Evolutionary conservation across 2,113 vertebrate species (phyloP), one percentile per base, ranked within the genome.

Genomic region (Gobiocypris rarus): DNA sequence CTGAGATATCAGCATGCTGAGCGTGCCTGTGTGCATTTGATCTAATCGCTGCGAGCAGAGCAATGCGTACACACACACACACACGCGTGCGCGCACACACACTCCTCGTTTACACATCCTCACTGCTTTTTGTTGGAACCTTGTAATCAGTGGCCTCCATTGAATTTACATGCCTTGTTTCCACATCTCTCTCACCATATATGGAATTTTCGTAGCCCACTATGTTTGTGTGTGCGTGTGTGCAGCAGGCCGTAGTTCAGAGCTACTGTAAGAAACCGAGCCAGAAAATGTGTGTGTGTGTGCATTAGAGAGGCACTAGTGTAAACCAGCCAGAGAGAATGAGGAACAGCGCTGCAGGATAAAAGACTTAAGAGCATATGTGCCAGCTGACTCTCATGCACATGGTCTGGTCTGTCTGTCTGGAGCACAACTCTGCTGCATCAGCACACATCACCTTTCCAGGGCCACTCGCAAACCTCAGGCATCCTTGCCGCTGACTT

Each of bases 91-190:
- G 10, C 56, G 7, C 43, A n/a, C 31, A 10, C 3, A 67, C 63
- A 65, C 63, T 2, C 31, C 65, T 69, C 34, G 17, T 70, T 70
- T 26, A 56, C 24, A 26, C 78, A 45, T 38, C 24, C 73, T 43
- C 45, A n/a, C 54, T 80, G 80, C 69, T 81, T 26, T 79, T 61
- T 74, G 54, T 38, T 52, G 75, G 75, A 77, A 59, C 54, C 24
- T 58, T 56, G 75, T 77, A 59, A 81, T 52, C 74, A 10, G 41
- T 84, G 65, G 45, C 56, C 52, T 76, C 41, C 43, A 17, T 31
- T 86, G 31, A 78, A 59, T 83, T 74, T 48, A 81, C 45, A 75
- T 67, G 48, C 41, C 52, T 69, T 65, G 58, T 56, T 77, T 67
- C 63, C 61, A 77, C 43, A 50, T 63, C 38, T 34, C 22, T 67